These are phyloP conservation scores for Columba janthina DNA, from an alignment of 2,113 vertebrate genomes.

Conservation along the genomic window DNA sequence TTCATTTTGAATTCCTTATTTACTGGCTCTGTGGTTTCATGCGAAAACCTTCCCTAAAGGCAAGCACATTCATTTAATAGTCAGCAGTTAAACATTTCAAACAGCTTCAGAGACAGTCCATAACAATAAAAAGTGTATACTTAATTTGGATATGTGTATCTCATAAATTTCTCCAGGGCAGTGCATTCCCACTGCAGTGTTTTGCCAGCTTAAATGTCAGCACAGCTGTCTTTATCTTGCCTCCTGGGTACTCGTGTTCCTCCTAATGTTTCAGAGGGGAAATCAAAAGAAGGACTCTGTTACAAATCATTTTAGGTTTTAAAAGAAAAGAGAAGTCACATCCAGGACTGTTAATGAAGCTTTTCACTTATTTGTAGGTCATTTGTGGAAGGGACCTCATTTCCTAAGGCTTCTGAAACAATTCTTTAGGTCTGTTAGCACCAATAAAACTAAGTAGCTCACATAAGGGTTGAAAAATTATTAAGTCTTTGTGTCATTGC, in stretches of 20 bases:
- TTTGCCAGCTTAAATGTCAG: constrained; percentile 41
- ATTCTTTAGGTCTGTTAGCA: not conserved
- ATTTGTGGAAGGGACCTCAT: not conserved
- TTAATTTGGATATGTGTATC: not conserved
- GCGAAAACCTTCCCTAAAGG: constrained; percentile 10
- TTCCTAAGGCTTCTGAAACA: constrained; percentile 5
- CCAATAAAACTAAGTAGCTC: not conserved
- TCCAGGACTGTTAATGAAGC: not conserved
- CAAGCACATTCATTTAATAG: constrained; percentile 10
- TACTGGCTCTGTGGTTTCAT: not conserved
- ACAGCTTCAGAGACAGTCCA: constrained; percentile 10
- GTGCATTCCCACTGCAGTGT: constrained; percentile 10
- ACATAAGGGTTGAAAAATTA: not conserved
- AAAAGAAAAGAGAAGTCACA: constrained; percentile 6
- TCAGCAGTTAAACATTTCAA: constrained; percentile 41
- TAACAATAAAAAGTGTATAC: constrained; percentile 36
- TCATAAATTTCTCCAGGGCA: constrained; percentile 31
- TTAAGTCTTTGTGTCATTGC: not conserved
- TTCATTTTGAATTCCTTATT: not conserved
- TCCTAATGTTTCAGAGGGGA: constrained; percentile 2
- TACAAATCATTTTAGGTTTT: constrained; percentile 12
- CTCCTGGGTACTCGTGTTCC: constrained; percentile 1
- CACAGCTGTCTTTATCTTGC: constrained; percentile 37
- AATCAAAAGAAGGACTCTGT: constrained; percentile 10
- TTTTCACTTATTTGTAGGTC: not conserved